Conservation (phyloP, 1,140 invertebrate species). For the Papilio dardanus region DNA sequence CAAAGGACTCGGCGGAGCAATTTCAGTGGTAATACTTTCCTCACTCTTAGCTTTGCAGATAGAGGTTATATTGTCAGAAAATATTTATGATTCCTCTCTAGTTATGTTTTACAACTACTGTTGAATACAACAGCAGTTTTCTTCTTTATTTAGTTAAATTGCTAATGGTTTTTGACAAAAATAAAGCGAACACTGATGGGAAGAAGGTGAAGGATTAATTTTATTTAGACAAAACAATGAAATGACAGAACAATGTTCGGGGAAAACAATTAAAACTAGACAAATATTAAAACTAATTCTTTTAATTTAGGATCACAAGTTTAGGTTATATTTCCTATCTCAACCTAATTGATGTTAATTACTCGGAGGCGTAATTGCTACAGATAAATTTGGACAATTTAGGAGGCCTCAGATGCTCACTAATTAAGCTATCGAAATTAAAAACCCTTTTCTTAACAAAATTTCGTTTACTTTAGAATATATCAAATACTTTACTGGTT, state of each 20-base stretch:
- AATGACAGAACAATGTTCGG: conserved; percentile 28
- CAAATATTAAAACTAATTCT: conserved; percentile 67
- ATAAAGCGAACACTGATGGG: conserved; percentile 19
- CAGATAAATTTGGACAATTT: conserved; percentile 15
- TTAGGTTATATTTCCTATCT: conserved; percentile 53
- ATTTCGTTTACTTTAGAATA: conserved; percentile 2
- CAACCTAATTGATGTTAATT: conserved; percentile 45
- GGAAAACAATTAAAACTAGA: conserved; percentile 56
- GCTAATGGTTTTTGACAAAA: not conserved
- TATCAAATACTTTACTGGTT: conserved; percentile 29
- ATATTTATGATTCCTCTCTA: not conserved
- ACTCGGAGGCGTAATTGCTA: conserved; percentile 13
- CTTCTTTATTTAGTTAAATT: not conserved
- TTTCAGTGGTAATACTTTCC: too few species aligned
- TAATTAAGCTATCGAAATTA: conserved; percentile 11
- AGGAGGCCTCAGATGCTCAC: conserved; percentile 13
- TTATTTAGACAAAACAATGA: conserved; percentile 32
- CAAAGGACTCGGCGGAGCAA: too few species aligned
- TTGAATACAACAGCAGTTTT: not conserved
- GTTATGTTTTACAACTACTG: not conserved
- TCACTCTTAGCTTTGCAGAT: too few species aligned
- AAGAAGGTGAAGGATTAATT: conserved; percentile 21
- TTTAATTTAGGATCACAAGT: conserved; percentile 80
- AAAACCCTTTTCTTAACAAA: conserved; percentile 24
- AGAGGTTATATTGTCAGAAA: too few species aligned